Evolutionary conservation across 2,888 invertebrate genomes (phyloP).

Genomic region (Parnassius glacialis): DNA sequence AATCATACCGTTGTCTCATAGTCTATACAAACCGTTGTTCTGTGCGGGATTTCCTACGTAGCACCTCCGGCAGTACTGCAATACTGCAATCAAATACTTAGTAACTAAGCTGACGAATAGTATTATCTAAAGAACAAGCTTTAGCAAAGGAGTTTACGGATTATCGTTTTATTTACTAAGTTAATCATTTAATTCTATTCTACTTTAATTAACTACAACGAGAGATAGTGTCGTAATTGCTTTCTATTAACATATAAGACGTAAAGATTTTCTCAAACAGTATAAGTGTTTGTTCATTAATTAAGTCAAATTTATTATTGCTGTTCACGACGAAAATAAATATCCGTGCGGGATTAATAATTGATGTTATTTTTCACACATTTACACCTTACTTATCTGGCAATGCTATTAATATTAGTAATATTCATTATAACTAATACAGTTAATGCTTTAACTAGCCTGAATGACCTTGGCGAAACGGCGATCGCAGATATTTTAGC

Average conservation of each 20-base stretch:
- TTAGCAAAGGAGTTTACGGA: not conserved
- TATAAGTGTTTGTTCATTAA: not conserved
- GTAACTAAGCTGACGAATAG: too few species aligned
- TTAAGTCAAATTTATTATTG: not conserved
- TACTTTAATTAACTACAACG: not conserved
- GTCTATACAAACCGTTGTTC: too few species aligned
- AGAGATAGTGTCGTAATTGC: slow-evolving; percentile 2
- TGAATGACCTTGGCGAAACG: too few species aligned
- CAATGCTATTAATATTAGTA: not conserved
- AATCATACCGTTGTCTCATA: too few species aligned
- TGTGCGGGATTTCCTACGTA: too few species aligned
- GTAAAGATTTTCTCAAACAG: not conserved
- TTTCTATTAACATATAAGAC: not conserved
- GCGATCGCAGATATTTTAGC: too few species aligned
- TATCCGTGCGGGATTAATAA: not conserved
- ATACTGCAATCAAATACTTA: not conserved
- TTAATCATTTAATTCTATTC: not conserved
- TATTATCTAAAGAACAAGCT: not conserved
- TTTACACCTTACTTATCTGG: not conserved
- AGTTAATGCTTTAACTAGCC: too few species aligned
- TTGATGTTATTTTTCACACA: not conserved
- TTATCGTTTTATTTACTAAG: not conserved
- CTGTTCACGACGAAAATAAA: not conserved
- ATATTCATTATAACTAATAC: not conserved
- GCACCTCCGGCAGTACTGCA: not conserved